Base-by-base conservation (phyloP, 2,113 vertebrate species). In the Junco hyemalis region DNA sequence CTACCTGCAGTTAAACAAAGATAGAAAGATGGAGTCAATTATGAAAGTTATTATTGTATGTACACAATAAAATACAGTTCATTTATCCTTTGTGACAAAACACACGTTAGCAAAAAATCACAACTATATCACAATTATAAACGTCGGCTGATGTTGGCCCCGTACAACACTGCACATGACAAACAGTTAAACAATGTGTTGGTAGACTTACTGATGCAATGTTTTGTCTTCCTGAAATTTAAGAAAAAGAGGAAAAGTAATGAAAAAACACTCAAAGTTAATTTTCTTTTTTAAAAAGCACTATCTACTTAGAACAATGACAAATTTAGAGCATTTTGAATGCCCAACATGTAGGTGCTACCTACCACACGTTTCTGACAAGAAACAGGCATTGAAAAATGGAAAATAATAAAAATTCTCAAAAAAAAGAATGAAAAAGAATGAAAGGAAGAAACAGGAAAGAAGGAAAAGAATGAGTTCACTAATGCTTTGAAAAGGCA, bases 271-370 rank as follows among this genome's bases (percentile, higher is more conserved):
- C 17, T 6, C 0, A 1, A 29, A 31, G 2, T 29, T 73, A 0
- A 2, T 59, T 63, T 42, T 31, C 2, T 48, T 44, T 44, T 2
- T 51, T 17, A 31, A 72, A 68, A 86, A 61, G 0, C 4, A 33
- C 12, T 48, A 22, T 61, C 19, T 72, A 42, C 31, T 21, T 66
- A 57, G 16, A 86, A 59, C 5, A 85, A 57, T 63, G 35, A 42
- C 6, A 25, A 47, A 19, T 47, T 44, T 45, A 56, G 20, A 70
- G 7, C 12, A 61, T 42, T 77, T 81, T 70, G 35, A 44, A 7
- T 6, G 0, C 2, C 10, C 18, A 42, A 4, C 7, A 18, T 3
- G 16, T n/a, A 44, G 9, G 2, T 36, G 16, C 3, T 48, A 45
- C 12, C 9, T n/a, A 22, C 5, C 3, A 3, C 68, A 66, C 14